phyloP scores from a whole-genome alignment of 2,888 invertebrate species.

The Acrobasis suavella region DNA sequence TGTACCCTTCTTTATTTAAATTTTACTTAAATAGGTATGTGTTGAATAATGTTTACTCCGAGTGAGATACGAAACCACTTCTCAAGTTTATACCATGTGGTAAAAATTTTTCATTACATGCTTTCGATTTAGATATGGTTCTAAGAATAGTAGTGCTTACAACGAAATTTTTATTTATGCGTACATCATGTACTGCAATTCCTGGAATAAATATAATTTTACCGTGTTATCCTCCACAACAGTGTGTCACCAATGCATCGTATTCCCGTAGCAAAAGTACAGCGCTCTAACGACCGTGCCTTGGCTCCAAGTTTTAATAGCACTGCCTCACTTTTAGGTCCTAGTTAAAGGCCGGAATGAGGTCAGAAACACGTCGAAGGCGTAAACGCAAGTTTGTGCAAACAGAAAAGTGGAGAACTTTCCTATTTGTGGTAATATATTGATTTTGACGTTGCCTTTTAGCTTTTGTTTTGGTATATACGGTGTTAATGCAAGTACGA shows the following conservation, averaged over 20 bases:
- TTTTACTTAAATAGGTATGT: no score
- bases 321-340: conserved; percentile 60
- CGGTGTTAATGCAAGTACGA: no score
- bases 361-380: conserved; percentile 46
- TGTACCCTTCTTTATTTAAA: no score
- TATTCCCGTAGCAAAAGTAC: conserved; percentile 49
- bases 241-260: conserved; percentile 45
- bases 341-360: conserved; percentile 57
- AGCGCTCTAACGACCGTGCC: conserved; percentile 62
- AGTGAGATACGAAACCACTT: no score
- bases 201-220: not conserved
- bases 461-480: not conserved
- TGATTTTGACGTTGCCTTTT: not conserved
- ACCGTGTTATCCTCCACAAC: conserved; percentile 20
- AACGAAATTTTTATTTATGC: no score
- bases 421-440: conserved; percentile 8
- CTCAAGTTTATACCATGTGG: no score
- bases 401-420: conserved; percentile 29
- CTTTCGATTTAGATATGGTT: no score
- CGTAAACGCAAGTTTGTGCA: conserved; percentile 34
- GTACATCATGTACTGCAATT: no score
- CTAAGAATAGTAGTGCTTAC: no score
- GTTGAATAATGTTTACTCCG: no score
- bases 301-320: conserved; percentile 69
- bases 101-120: no score